Evolutionary conservation across 2,888 invertebrate species (phyloP), one percentile per base, ranked within the genome.

Genomic region (Scaptomyza parva): DNA sequence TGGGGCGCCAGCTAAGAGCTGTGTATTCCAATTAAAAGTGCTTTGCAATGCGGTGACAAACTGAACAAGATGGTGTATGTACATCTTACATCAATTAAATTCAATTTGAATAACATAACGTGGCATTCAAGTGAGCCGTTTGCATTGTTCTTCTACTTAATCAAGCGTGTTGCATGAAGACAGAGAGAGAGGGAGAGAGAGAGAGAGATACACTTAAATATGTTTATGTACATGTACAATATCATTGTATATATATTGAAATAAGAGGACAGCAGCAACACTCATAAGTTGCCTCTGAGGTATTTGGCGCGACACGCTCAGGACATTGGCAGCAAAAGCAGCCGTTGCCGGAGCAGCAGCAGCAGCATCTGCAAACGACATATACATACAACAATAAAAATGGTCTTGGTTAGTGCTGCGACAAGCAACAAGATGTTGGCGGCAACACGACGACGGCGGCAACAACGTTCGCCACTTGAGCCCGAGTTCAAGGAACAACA

Each of bases 41-140:
- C 70, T 53, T 73, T 33, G 60, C 44, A 52, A 37, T 57, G 41
- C 41, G 26, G 12, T 18, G 39, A 9, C 18, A 7, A 33, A 67
- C 33, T 22, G 39, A 11, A 26, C 37, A 12, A 37, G 20, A n/a
- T 14, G 17, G 12, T 41, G 22, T 39, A n/a, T 12, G 12, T 20
- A 20, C 35, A 24, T 11, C 50, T 35, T 33, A 33, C 52, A 52
- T 28, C 55, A 65, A 64, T 78, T 74, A 70, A 63, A 74, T 72
- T 73, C 70, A 76, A 79, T 72, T 80, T 70, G 58, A 50, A 59
- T 76, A 59, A 68, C 62, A 59, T 20, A 53, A 53, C 45, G 45
- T 39, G 52, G 26, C 47, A 51, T 57, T 55, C 24, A 78, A 68
- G 52, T 71, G 62, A 53, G 41, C 39, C 54, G 37, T 40, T 59